Percentiles rank a stretch among this genome's conserved stretches.
Conservation (phyloP, 2,113 vertebrate species). For the Lampris incognitus region DNA sequence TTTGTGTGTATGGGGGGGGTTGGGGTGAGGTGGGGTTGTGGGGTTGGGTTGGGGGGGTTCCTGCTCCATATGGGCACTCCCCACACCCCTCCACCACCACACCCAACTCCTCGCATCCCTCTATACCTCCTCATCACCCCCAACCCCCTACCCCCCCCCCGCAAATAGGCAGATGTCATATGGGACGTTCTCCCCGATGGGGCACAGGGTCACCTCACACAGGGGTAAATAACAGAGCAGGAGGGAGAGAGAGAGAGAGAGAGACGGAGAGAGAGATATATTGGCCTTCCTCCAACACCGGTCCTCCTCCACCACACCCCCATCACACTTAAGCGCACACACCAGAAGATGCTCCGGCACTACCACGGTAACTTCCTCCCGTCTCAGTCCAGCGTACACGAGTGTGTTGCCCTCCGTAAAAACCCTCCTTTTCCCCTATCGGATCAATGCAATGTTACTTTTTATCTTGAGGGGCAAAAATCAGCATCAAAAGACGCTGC, state of each 20-base stretch:
- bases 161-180: slow-evolving; percentile 86
- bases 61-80: slow-evolving; percentile 79
- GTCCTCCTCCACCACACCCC: slow-evolving; percentile 2
- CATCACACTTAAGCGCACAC: slow-evolving; percentile 53
- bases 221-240: slow-evolving; percentile 79
- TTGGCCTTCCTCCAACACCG: slow-evolving; percentile 49
- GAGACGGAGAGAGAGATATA: slow-evolving; percentile 47
- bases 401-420: no score
- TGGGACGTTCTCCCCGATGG: slow-evolving; percentile 75
- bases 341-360: slow-evolving; percentile 58
- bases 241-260: slow-evolving; percentile 52
- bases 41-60: slow-evolving; percentile 27
- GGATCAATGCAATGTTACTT: no score
- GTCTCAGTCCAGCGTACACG: slow-evolving; percentile 65
- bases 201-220: slow-evolving; percentile 82
- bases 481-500: no score
- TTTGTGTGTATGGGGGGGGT: slow-evolving; percentile 43
- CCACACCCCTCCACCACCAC: slow-evolving; percentile 33
- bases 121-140: neutral
- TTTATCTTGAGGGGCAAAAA: no score
- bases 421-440: no score
- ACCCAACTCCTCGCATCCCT: slow-evolving; percentile 4
- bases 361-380: slow-evolving; percentile 52
- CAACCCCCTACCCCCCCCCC: slow-evolving; percentile 25
- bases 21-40: slow-evolving; percentile 26